Base-by-base conservation (phyloP, 1,140 invertebrate genomes). In the Pseudomyrmex concolor region DNA sequence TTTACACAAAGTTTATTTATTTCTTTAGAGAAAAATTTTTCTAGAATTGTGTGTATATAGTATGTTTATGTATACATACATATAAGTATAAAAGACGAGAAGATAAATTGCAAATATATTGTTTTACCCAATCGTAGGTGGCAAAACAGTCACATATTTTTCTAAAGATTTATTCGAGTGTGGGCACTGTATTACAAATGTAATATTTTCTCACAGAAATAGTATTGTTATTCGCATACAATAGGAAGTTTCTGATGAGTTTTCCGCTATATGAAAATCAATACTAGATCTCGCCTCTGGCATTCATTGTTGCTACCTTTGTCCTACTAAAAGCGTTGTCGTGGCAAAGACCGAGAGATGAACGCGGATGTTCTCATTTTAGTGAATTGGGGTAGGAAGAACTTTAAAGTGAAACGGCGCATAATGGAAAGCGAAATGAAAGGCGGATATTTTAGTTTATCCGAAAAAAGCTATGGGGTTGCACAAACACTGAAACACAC, bases 381-480 rank as follows among this genome's bases (percentile, higher is more conserved):
- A 22, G 54, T 22, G 85, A 80, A 86, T 86, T 84, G 85, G 48
- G 50, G 64, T 83, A 86, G 80, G 77, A 86, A 34, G 59, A 51
- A 84, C 10, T 45, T 57, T 50, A 83, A 70, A 72, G 62, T 22
- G 60, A 81, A 76, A 19, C n/a, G 22, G n/a, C 15, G 59, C 43
- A 59, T 55, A n/a, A 34, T 7, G 60, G 45, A 7, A 63, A 57
- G 43, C 19, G 51, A 70, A 43, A 60, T 70, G 17, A 78, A 57
- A 57, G 59, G 51, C 51, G 48, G 51, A 70, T 59, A 70, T 78
- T 78, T 34, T 70, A 57, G 13, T 68, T 25, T 25, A 13, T 1
- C 15, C 15, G 12, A 4, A 25, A 13, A 67, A 67, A 3, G 51
- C 67, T 66, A 51, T 15, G 2, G 17, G 34, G 34, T 34, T 34